phyloP scores from a whole-genome alignment of 2,888 invertebrate genomes.

The Lagria hirta region DNA sequence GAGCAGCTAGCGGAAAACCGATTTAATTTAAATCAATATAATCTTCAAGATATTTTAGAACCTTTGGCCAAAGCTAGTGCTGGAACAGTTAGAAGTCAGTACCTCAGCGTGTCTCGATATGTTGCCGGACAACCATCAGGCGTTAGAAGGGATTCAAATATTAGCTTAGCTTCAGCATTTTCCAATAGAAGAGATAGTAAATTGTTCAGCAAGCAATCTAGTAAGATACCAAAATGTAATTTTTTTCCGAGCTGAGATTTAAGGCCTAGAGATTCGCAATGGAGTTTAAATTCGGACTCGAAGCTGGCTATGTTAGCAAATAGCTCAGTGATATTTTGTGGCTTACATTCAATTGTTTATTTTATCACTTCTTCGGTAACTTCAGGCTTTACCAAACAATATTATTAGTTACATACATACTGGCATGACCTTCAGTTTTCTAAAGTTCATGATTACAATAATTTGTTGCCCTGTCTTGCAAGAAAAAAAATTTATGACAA shows the following conservation, averaged over 20 bases:
- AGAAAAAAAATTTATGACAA: too few relatives aligned
- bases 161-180: constrained; percentile 38
- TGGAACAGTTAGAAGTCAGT: constrained; percentile 69
- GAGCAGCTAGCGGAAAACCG: constrained; percentile 51
- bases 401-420: too few relatives aligned
- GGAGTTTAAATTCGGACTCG: too few relatives aligned
- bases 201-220: constrained; percentile 35
- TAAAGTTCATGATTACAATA: too few relatives aligned
- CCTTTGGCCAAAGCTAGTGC: constrained; percentile 50
- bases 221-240: constrained; percentile 22
- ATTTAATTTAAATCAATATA: constrained; percentile 55
- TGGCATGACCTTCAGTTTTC: too few relatives aligned
- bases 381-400: too few relatives aligned
- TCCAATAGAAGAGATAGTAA: constrained; percentile 39
- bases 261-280: neutral
- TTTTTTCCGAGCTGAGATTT: neutral
- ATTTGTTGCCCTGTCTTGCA: too few relatives aligned
- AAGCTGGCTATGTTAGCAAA: too few relatives aligned
- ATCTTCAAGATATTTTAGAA: constrained; percentile 53
- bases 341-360: too few relatives aligned
- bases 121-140: constrained; percentile 64
- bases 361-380: too few relatives aligned
- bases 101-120: constrained; percentile 77
- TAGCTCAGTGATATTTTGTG: too few relatives aligned
- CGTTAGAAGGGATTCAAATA: constrained; percentile 42